Conservation (phyloP, 2,888 invertebrate species). For the Trypoxylon attenuatum region DNA sequence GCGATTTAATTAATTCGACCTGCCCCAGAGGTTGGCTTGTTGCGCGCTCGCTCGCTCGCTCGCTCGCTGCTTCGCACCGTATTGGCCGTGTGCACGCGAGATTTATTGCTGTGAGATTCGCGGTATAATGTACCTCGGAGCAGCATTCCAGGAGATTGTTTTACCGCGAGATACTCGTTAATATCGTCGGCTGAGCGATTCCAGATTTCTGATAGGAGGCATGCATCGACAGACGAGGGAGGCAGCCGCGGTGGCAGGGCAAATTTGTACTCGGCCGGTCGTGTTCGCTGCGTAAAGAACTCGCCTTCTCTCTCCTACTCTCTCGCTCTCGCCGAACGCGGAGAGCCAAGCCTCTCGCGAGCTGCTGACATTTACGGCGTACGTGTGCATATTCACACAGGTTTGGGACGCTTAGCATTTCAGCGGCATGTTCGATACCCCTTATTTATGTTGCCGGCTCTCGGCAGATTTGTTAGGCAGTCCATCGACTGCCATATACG, state of each 20-base stretch:
- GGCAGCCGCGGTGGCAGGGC: slow-evolving; percentile 3
- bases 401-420: slow-evolving; percentile 58
- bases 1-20: slow-evolving; percentile 18
- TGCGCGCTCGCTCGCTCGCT: background rate
- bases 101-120: slow-evolving; percentile 33
- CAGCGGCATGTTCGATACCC: slow-evolving; percentile 52
- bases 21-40: background rate
- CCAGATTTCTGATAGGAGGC: slow-evolving; percentile 29
- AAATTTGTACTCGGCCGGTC: slow-evolving; percentile 45
- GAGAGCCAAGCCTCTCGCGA: slow-evolving; percentile 32
- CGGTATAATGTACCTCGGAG: slow-evolving; percentile 8
- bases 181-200: slow-evolving; percentile 30
- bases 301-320: background rate
- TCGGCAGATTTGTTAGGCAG: slow-evolving; percentile 51
- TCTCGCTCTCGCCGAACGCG: background rate
- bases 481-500: slow-evolving; percentile 48
- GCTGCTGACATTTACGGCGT: slow-evolving; percentile 51
- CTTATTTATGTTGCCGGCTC: slow-evolving; percentile 52
- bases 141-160: slow-evolving; percentile 41
- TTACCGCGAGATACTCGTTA: slow-evolving; percentile 35
- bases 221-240: slow-evolving; percentile 10
- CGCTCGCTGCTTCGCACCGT: slow-evolving; percentile 1
- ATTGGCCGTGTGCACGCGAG: slow-evolving; percentile 9
- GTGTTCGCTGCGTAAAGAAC: background rate
- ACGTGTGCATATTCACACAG: slow-evolving; percentile 46